A percentile compares a stretch with the other conserved stretches of the same genome.
Conservation (phyloP, 2,888 invertebrate species). For the Arrhopalites spinosus region DNA sequence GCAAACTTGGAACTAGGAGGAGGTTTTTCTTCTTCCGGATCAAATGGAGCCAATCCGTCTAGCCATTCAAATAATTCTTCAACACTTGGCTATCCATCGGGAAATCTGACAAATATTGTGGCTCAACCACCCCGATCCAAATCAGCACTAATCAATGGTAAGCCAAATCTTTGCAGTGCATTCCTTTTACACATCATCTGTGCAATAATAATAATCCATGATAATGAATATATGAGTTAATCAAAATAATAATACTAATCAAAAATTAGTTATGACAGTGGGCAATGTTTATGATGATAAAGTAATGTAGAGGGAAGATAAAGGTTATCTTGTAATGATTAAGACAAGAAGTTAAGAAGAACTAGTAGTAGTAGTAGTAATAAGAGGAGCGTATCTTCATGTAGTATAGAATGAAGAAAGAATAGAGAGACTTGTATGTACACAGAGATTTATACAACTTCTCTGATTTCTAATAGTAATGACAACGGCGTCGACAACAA, state of each 20-base stretch:
- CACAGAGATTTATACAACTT: no score
- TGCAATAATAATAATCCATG: background rate
- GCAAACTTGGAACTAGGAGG: conserved; percentile 1
- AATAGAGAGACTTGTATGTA: no score
- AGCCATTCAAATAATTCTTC: conserved; percentile 35
- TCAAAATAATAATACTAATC: background rate
- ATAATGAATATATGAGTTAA: background rate
- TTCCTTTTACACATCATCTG: background rate
- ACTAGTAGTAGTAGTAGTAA: no score
- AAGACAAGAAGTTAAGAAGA: no score
- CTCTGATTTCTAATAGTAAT: no score
- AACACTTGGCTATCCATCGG: conserved; percentile 18
- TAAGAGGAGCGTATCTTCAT: no score
- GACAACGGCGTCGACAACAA: no score
- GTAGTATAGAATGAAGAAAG: no score
- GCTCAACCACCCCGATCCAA: conserved; percentile 31
- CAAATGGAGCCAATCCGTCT: conserved; percentile 30
- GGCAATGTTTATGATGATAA: background rate
- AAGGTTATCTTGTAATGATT: no score
- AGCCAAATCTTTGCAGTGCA: background rate
- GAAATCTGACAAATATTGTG: conserved; percentile 38
- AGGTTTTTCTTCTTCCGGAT: conserved; percentile 24
- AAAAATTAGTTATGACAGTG: background rate
- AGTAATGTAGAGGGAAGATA: no score
- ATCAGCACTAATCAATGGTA: conserved; percentile 24